Base-by-base conservation (phyloP, 2,113 vertebrate genomes). In the Silurus glanis region DNA sequence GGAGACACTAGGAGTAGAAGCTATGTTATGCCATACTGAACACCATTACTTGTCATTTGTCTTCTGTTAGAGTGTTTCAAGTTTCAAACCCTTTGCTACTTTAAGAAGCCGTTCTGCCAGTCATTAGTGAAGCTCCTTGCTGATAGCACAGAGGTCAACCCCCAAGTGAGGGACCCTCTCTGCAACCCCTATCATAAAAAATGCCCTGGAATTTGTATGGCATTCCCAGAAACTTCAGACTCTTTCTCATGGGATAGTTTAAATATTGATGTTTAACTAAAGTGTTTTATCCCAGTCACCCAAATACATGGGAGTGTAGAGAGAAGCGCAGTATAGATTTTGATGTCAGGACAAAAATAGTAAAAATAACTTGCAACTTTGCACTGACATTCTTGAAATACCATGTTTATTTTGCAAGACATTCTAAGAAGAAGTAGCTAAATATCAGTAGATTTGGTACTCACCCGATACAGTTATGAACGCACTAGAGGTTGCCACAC, bases 381-480 rank as follows among this genome's bases (percentile, higher is more conserved):
- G 25, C 58, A 49, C 58, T 37, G 71, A 66, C 61, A 47, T 58
- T 49, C 19, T 8, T 82, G 21, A n/a, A 74, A 61, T 61, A 53
- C 12, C 47, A 64, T 2, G 17, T 13, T 25, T 28, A 13, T 56
- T 28, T 53, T 76, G 62, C 74, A 64, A 51, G 23, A 51, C 47
- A 4, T 23, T n/a, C 3, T 25, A 76, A 53, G 47, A 88, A 75
- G 67, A 87, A 62, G 55, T 23, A 80, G n/a, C 17, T 45, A 6
- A 83, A 66, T 16, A 49, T 58, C 10, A 81, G 19, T 14, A 72
- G 16, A 51, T 47, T 3, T 62, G 37, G 59, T 82, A 91, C 95
- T 96, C 89, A 97, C 97, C 97, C 19, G 94, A 89, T 85, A 98
- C 96, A 66, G 90, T 95, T 79, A 97, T 93, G 61, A 95, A 92